Evolutionary conservation across 2,888 invertebrate genomes (phyloP), one percentile per base, ranked within the genome.

Genomic region (Yponomeuta sedellus): DNA sequence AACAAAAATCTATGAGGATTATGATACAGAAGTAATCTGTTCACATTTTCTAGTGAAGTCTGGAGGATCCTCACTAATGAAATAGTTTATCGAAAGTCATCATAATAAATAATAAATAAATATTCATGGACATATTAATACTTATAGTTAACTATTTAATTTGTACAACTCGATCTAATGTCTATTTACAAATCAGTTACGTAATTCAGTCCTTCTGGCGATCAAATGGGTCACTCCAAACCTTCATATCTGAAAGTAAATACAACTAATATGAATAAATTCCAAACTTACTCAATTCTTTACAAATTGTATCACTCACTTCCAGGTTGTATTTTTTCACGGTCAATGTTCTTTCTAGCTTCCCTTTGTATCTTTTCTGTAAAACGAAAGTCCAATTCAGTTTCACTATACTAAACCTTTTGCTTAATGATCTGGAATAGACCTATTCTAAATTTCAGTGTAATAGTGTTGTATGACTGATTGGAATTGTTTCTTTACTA

Each of bases 301-400:
- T 34, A 6, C 34, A 34, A 34, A 8, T 34, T 34, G 34, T 34
- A 34, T 34, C 6, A 86, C 92, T 87, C 82, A 93, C 93, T 93
- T 72, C 93, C 93, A 65, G 94, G 94, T 75, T 94, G 93, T 68
- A 94, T 86, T 62, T 92, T 90, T 77, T 93, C 93, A 79, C 92
- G 92, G 65, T 77, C 87, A 40, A 94, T 89, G 72, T 92, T 88
- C 73, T 83, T 87, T 67, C 93, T 86, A 16, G 84, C 83, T 67
- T 78, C 77, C 66, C 90, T 86, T 77, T 94, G 94, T 22, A 92
- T 88, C 70, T 83, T 77, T 79, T 92, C 93, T 94, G 77, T 16
- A 61, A 61, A 61, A 64, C 5, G 34, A 34, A 34, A 34, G 34
- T 8, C 34, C 5, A 34, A 34, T 34, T 34, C 34, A 34, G 34